phyloP scores from a whole-genome alignment of 2,113 vertebrate genomes.

The Festucalex cinctus region DNA sequence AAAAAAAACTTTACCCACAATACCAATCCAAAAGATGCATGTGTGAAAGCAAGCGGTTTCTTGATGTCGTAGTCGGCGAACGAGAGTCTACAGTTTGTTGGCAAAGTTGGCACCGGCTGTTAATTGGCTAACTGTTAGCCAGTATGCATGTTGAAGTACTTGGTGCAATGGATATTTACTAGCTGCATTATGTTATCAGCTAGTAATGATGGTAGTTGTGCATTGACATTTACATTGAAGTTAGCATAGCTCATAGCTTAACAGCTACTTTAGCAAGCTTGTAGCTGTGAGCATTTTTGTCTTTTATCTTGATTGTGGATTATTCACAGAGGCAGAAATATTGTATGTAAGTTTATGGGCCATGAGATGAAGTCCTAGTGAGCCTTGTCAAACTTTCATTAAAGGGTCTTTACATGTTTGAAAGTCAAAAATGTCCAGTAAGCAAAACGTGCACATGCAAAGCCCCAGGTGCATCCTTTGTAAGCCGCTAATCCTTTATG shows the following conservation, averaged over 20 bases:
- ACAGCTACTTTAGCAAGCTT: neutral
- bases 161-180: no score
- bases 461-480: conserved; percentile 30
- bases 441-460: conserved; percentile 29
- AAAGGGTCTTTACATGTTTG: neutral
- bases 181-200: no score
- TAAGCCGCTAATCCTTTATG: conserved; percentile 9
- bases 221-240: neutral
- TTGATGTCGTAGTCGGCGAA: no score
- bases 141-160: no score
- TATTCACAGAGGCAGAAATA: neutral
- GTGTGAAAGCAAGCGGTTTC: no score
- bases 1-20: no score
- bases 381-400: neutral
- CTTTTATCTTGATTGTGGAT: neutral
- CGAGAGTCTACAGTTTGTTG: no score
- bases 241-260: neutral
- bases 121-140: no score
- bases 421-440: neutral
- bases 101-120: no score
- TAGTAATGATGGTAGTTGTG: no score
- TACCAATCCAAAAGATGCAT: no score
- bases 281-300: neutral
- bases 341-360: neutral
- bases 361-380: neutral